These are phyloP conservation scores for Spodoptera litura DNA, from an alignment of 1,140 invertebrate genomes.

Conservation along the genomic window DNA sequence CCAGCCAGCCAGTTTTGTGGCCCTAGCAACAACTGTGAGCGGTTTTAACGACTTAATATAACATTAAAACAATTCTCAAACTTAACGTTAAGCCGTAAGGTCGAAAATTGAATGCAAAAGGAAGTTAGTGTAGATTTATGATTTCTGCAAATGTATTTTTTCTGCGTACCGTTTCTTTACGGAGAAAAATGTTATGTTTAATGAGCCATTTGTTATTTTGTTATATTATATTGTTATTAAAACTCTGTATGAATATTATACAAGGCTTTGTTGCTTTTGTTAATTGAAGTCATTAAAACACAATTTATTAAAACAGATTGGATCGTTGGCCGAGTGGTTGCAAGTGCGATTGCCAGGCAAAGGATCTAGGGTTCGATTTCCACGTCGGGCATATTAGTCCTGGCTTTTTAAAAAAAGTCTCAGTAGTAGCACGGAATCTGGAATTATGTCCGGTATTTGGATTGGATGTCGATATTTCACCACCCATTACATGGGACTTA, in stretches of 20 bases:
- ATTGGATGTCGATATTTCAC: no score
- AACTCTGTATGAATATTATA: background rate
- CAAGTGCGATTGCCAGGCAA: no score
- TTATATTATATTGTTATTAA: slow-evolving; percentile 5
- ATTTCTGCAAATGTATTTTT: slow-evolving; percentile 69
- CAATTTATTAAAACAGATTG: no score
- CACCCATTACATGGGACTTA: no score
- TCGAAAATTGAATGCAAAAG: slow-evolving; percentile 30
- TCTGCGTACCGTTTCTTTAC: slow-evolving; percentile 61
- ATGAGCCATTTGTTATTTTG: slow-evolving; percentile 68
- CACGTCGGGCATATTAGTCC: no score
- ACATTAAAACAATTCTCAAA: slow-evolving; percentile 47
- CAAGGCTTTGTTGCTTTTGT: no score
- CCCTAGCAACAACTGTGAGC: slow-evolving; percentile 51
- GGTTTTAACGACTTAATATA: slow-evolving; percentile 64
- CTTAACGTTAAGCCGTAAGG: slow-evolving; percentile 41
- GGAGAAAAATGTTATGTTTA: slow-evolving; percentile 64
- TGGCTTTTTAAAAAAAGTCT: no score
- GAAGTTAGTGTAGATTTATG: slow-evolving; percentile 66
- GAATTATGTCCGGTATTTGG: no score
- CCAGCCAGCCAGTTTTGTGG: background rate
- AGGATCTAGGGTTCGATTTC: no score
- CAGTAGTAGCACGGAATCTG: no score
- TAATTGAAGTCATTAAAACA: no score
- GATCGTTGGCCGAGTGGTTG: no score